Conservation (phyloP, 1,140 invertebrate species). For the Dendrolimus kikuchii region DNA sequence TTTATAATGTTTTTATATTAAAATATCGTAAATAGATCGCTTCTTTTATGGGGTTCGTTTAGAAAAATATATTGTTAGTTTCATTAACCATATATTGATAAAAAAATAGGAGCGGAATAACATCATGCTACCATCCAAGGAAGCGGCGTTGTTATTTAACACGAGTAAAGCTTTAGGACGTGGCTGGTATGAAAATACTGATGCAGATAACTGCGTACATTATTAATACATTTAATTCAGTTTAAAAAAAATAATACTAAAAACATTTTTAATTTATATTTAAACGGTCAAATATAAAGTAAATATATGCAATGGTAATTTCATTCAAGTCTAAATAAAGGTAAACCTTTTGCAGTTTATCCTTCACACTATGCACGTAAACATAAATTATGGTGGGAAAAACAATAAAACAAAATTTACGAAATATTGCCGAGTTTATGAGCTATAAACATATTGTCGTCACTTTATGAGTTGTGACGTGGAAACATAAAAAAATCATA, state of each 20-base stretch:
- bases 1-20: neutral
- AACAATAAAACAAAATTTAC: slow-evolving; percentile 45
- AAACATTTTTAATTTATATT: too few relatives aligned
- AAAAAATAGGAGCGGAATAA: too few relatives aligned
- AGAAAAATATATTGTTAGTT: too few relatives aligned
- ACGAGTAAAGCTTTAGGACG: too few relatives aligned
- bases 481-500: slow-evolving; percentile 44
- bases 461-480: slow-evolving; percentile 44
- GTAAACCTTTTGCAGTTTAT: neutral
- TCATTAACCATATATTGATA: too few relatives aligned
- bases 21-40: too few relatives aligned
- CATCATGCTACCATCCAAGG: too few relatives aligned
- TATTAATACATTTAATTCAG: neutral
- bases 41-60: too few relatives aligned
- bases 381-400: slow-evolving; percentile 11
- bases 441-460: slow-evolving; percentile 51
- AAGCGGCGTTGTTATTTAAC: too few relatives aligned
- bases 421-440: slow-evolving; percentile 57
- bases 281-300: too few relatives aligned
- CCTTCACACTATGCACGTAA: neutral
- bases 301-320: neutral
- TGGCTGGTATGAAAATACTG: too few relatives aligned
- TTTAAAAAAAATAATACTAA: too few relatives aligned
- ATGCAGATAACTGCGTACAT: neutral
- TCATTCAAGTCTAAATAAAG: neutral